Base-by-base conservation (phyloP, 2,113 vertebrate species). In the Marmota monax region DNA sequence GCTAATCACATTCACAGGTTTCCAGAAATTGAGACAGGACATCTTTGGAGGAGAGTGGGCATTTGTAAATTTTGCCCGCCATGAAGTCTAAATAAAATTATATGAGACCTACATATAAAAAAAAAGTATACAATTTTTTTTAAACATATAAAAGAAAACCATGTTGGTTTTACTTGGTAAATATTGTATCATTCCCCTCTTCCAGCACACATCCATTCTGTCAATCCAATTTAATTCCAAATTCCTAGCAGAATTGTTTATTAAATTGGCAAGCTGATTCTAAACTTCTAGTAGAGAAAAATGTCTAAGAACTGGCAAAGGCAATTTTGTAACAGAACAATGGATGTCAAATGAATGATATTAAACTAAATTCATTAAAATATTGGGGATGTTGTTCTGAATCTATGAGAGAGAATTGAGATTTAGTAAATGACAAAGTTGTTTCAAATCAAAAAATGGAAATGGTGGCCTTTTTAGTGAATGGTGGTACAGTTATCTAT, bases 241-340 rank as follows among this genome's bases (percentile, higher is more conserved):
- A 84, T 76, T 94, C 16, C 45, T 39, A 67, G 73, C 7, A 65
- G 42, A 95, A 90, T 42, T 67, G 69, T 88, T 92, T 88, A 84
- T 92, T 94, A 94, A 95, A 53, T 92, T 94, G 80, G 18, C 51
- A 95, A 90, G 61, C 56, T 91, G 73, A 20, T 74, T 94, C 45
- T 92, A 80, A 96, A 70, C n/a, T 23, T 67, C 6, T 90, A 72
- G 23, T 67, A 53, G 29, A 92, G 72, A 73, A 85, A 92, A 92
- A 78, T 76, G 29, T 88, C 29, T 76, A 96, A 94, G 42, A 96
- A 65, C 61, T 86, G 58, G 72, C 51, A 76, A 69, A 86, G 53
- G 96, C 48, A 88, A 25, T 88, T 92, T 70, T 84, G 80, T 76
- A 67, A 83, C 88, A 74, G 42, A 83, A 78, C 34, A 23, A 53